Evolutionary conservation across 2,797 vertebrate genomes (phyloP).

Genomic region (Anomalospiza imberbis): DNA sequence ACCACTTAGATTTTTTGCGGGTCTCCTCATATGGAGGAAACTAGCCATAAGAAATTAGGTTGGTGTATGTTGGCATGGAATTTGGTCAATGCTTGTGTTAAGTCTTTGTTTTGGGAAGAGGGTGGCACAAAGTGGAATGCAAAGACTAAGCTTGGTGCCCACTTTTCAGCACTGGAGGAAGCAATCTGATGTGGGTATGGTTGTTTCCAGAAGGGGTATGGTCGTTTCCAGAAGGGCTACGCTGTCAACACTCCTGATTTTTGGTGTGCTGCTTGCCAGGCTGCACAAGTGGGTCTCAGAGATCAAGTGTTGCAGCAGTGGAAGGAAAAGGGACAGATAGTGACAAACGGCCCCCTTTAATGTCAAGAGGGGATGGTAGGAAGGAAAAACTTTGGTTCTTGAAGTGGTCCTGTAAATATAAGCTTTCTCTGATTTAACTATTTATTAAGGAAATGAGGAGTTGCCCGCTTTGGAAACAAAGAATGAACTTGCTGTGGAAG

Average conservation of each 20-base stretch:
- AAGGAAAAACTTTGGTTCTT: not conserved
- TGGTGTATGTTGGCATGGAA: not conserved
- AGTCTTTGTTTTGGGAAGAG: not conserved
- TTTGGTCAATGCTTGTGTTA: not conserved
- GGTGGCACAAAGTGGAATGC: not conserved
- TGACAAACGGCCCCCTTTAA: not conserved
- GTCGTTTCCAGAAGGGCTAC: rapidly evolving
- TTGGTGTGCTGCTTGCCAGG: not conserved
- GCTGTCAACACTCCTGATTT: not conserved
- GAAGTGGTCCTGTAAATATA: not conserved
- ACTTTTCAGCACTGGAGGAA: not conserved
- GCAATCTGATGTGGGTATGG: rapidly evolving
- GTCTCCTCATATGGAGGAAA: rapidly evolving
- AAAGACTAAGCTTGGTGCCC: not conserved
- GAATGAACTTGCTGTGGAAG: not conserved
- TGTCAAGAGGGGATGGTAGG: not conserved
- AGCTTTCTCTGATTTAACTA: not conserved
- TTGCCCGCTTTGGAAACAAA: not conserved
- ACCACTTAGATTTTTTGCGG: rapidly evolving
- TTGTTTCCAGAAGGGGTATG: rapidly evolving
- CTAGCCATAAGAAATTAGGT: not conserved
- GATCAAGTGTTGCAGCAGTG: not conserved
- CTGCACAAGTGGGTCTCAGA: not conserved
- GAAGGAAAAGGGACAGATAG: not conserved
- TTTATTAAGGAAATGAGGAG: not conserved